Evolutionary conservation across 1,140 invertebrate species (phyloP), one percentile per base, ranked within the genome.

Genomic region (Drosophila burlai): DNA sequence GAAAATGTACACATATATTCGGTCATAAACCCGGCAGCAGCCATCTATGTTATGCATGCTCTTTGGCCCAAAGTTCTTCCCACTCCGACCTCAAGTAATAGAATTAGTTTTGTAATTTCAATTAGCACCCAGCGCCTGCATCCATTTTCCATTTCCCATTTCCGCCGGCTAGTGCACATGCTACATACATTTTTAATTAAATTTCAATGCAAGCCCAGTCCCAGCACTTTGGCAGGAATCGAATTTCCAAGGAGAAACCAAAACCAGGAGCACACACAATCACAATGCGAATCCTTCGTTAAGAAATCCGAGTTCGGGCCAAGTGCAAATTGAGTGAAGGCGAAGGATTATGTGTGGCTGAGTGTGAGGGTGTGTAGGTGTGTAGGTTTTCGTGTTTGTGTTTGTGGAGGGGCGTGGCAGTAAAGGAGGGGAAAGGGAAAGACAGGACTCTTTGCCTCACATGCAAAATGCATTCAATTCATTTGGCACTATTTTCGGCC

Each of bases 381-480:
- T 29, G 16, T 43, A n/a, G 24, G 29, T 24, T 24, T 24, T 24
- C 24, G 24, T 10, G 26, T 24, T 45, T 16, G 16, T 29, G n/a
- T 29, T 16, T 29, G 18, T 29, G 11, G 18, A 62, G 45, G 34
- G 58, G 65, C 65, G 65, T 63, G 43, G 13, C 34, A 10, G n/a
- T 9, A 18, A n/a, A 34, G 7, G 7, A 2, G 24, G 49, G 8
- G 4, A 59, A 34, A 18, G 61, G 13, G 38, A 24, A 36, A 8
- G 42, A 21, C 57, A n/a, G 26, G 24, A 36, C 40, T 49, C 46
- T 45, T 18, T 16, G 38, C 54, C 49, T 43, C 55, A 67, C 74
- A 69, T 57, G 57, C 57, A 76, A 83, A 77, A 52, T 83, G 83
- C 80, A 83, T 83, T 82, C 47, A 76, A 80, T 66, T 62, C 54